phyloP scores from a whole-genome alignment of 1,140 invertebrate genomes.

The Calliphora vicina region DNA sequence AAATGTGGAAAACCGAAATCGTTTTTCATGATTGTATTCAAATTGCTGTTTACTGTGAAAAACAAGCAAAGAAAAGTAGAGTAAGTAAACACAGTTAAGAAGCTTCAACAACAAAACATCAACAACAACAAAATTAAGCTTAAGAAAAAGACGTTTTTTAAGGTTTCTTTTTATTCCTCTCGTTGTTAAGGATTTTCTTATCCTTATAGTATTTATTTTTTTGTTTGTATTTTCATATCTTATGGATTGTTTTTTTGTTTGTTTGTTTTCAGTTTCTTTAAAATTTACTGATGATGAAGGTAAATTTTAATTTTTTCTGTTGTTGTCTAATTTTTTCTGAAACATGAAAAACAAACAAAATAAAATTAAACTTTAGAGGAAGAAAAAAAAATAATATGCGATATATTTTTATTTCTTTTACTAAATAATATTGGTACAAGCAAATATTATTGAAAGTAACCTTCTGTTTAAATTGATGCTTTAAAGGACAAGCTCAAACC shows the following conservation, averaged over 20 bases:
- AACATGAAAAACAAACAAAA: not conserved
- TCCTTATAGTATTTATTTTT: too few relatives aligned
- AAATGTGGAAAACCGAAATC: not conserved
- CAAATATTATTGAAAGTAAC: too few relatives aligned
- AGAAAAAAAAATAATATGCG: too few relatives aligned
- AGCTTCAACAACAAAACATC: too few relatives aligned
- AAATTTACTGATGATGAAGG: conserved; percentile 13
- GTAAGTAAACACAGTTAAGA: too few relatives aligned
- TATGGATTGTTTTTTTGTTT: not conserved
- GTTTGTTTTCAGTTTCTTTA: not conserved
- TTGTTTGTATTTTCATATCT: not conserved
- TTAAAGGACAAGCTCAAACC: too few relatives aligned
- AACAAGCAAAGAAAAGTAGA: not conserved
- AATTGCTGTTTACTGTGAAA: not conserved
- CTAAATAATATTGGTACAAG: too few relatives aligned
- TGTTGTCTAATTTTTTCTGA: not conserved
- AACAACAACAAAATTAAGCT: not conserved
- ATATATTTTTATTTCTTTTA: not conserved
- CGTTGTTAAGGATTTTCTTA: not conserved
- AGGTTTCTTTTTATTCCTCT: not conserved
- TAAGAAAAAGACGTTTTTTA: not conserved
- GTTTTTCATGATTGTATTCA: conserved; percentile 4
- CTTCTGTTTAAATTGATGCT: too few relatives aligned
- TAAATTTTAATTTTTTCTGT: conserved; percentile 6
- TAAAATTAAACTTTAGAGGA: not conserved